Conservation (phyloP, 2,113 vertebrate species). For the Procapra przewalskii region DNA sequence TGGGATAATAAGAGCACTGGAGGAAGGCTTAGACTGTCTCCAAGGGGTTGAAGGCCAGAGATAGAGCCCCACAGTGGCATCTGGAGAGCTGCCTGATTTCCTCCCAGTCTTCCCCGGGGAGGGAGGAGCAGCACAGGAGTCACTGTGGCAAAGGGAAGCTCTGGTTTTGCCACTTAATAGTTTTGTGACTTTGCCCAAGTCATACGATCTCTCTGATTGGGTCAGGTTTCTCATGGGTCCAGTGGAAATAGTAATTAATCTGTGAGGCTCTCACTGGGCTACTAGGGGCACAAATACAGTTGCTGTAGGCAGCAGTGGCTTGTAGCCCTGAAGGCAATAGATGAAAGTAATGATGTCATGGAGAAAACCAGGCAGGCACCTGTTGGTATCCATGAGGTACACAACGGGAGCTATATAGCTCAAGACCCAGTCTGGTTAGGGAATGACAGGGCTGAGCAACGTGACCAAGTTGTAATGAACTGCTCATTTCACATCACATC, state of each 20-base stretch:
- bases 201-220: slow-evolving; percentile 7
- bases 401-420: not conserved
- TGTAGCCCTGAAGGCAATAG: not conserved
- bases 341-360: not conserved
- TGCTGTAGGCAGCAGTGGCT: not conserved
- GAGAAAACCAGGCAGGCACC: not conserved
- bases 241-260: slow-evolving; percentile 26
- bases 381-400: not conserved
- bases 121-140: not conserved
- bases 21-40: not conserved
- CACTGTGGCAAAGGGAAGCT: slow-evolving; percentile 21
- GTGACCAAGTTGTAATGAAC: not conserved
- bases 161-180: slow-evolving; percentile 22
- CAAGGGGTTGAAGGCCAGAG: not conserved
- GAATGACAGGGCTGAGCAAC: not conserved
- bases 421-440: not conserved
- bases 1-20: not conserved
- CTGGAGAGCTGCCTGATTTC: not conserved
- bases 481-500: not conserved
- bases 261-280: not conserved
- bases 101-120: not conserved
- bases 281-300: not conserved
- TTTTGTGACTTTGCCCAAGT: slow-evolving; percentile 34
- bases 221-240: not conserved
- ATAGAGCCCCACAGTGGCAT: not conserved